Base-by-base conservation (phyloP, 2,888 invertebrate species). In the Eueremaeus valkanovi region DNA sequence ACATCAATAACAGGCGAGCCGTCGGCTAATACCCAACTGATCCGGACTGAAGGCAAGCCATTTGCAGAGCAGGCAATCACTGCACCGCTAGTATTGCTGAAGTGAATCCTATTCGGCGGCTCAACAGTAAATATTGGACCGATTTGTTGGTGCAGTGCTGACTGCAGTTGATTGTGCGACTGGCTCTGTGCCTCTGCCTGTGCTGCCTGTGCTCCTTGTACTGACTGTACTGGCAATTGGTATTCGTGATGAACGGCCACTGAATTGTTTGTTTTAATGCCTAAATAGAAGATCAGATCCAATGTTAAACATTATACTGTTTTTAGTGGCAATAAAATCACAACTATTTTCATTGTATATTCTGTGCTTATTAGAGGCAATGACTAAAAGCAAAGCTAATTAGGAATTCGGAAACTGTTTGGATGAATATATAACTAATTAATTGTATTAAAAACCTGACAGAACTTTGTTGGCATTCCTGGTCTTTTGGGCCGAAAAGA, bases 1-100 rank as follows among this genome's bases (percentile, higher is more conserved):
- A 81, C 77, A 55, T 80, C 81, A 29, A 80, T 80, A 9, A 82
- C 81, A 6, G 80, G 78, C 0, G 77, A 76, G 1, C 82, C 82
- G 73, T 82, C 81, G 49, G 79, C 72, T n/a, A 75, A 36, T 21
- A 74, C 45, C 75, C 75, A 75, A 27, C 24, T 55, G 9, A 75
- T 72, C 27, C 72, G 29, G 2, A 75, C 75, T 24, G 72, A n/a
- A 6, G 75, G 70, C 29, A 72, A 29, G 6, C 72, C 70, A 31
- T 29, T 70, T 3, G 75, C 75, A 16, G 72, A 40, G 40, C 75
- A 75, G 27, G 72, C 31, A 51, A 75, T 75, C 42, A 75, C 75
- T 27, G 75, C 72, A 29, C 75, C 75, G 13, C 55, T 51, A 9
- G 72, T 72, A 29, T 75, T 75, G 33, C 72, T 49, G 27, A 75